Evolutionary conservation across 1,140 invertebrate species (phyloP).

Genomic region (Aphelenchoides fujianensis): DNA sequence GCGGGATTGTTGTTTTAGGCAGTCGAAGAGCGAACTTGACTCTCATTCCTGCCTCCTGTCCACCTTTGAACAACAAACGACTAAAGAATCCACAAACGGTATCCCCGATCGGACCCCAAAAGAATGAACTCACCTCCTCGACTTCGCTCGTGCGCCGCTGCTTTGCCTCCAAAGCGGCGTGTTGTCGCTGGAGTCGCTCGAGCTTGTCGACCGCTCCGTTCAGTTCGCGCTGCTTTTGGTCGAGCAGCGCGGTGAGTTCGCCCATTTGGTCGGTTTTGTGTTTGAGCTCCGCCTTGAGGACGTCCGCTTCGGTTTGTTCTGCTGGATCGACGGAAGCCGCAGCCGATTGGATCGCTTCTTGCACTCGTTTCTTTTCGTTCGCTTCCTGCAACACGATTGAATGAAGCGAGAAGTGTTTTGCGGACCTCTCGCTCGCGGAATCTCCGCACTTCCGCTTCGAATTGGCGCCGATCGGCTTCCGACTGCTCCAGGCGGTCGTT

Average conservation of each 20-base stretch:
- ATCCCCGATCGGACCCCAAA: too few relatives aligned
- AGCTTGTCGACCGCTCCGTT: conserved; percentile 27
- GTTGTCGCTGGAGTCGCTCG: conserved; percentile 23
- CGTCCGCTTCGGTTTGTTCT: conserved; percentile 23
- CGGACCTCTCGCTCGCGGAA: too few relatives aligned
- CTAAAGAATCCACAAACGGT: too few relatives aligned
- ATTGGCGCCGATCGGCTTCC: conserved; percentile 11
- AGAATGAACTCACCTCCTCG: conserved; percentile 22
- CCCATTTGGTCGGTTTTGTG: conserved; percentile 26
- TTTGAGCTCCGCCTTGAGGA: conserved; percentile 22
- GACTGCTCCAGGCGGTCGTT: conserved; percentile 29
- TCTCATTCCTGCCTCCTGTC: too few relatives aligned
- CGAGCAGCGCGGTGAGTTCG: conserved; percentile 29
- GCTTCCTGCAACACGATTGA: conserved; percentile 14
- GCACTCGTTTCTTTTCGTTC: conserved; percentile 15
- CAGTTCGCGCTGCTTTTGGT: conserved; percentile 45
- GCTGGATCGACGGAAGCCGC: conserved; percentile 14
- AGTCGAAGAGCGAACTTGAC: too few relatives aligned
- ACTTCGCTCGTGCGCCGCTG: conserved; percentile 13
- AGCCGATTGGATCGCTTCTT: conserved; percentile 18
- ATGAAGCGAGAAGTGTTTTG: too few relatives aligned
- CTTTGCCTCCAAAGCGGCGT: conserved; percentile 21
- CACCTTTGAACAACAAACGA: too few relatives aligned
- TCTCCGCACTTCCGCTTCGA: too few relatives aligned
- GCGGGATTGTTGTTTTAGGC: too few relatives aligned